These are phyloP conservation scores for human DNA, from an alignment of 2,113 vertebrate genomes.

Conservation along the genomic window GRCh38 chr4:164189501-164190000, in stretches of 20 bases:
- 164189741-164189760: constrained; percentile 98
- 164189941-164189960: constrained; percentile 97
- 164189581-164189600: constrained; percentile 96
- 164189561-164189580: constrained; percentile 96
- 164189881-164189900: constrained; percentile 95
- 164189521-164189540: constrained; percentile 97
- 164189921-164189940: constrained; percentile 99
- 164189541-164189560: constrained; percentile 97
- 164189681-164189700: constrained; percentile 97
- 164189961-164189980: constrained; percentile 94
- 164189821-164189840: constrained; percentile 95
- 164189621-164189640: constrained; percentile 96
- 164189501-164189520: constrained; percentile 98
- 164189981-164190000: constrained; percentile 97
- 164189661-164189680: constrained; percentile 99
- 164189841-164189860: constrained; percentile 96
- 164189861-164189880: constrained; percentile 98
- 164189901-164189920: constrained; percentile 97
- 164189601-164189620: constrained; percentile 96
- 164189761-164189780: constrained; percentile 98
- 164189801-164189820: constrained; percentile 97
- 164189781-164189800: constrained; percentile 97
- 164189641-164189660: constrained; percentile 97
- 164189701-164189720: constrained; percentile 99
- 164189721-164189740: constrained; percentile 97